Conservation (phyloP, 2,888 invertebrate species). For the Odontothrips loti region DNA sequence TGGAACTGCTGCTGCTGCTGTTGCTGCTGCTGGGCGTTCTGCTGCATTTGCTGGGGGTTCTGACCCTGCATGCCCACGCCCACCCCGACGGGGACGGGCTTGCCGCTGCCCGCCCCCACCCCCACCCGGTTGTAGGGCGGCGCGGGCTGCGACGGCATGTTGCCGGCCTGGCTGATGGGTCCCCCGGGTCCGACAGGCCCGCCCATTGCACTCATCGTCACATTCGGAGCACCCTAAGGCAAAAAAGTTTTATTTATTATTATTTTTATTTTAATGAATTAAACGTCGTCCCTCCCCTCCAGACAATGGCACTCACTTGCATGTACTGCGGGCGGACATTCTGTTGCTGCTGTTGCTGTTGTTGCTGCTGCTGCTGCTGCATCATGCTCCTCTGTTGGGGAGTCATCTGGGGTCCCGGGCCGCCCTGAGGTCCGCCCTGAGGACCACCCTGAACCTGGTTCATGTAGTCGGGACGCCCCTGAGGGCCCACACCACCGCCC, state of each 20-base stretch:
- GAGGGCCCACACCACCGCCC: not conserved
- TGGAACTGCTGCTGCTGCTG: constrained; percentile 52
- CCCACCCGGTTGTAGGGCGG: constrained; percentile 67
- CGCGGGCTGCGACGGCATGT: constrained; percentile 56
- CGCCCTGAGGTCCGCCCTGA: not conserved
- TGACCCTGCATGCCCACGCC: constrained; percentile 41
- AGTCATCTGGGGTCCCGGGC: not conserved
- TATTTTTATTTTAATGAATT: too few species aligned
- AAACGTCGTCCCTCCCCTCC: too few species aligned
- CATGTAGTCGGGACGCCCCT: not conserved
- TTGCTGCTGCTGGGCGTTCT: constrained; percentile 36
- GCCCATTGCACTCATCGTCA: constrained; percentile 76
- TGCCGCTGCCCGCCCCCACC: constrained; percentile 39
- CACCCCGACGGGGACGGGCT: constrained; percentile 43
- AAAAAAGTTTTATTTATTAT: not conserved
- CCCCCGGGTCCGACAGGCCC: constrained; percentile 47
- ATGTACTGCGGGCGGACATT: constrained; percentile 37
- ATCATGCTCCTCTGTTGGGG: constrained; percentile 12
- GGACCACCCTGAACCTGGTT: not conserved
- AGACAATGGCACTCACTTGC: not conserved
- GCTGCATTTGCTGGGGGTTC: constrained; percentile 38
- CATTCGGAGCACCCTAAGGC: constrained; percentile 66
- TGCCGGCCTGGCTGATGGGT: constrained; percentile 45
- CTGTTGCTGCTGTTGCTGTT: constrained; percentile 36
- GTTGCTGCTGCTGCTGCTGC: constrained; percentile 29